phyloP scores from a whole-genome alignment of 2,797 vertebrate species.

The Diplodus sargus region DNA sequence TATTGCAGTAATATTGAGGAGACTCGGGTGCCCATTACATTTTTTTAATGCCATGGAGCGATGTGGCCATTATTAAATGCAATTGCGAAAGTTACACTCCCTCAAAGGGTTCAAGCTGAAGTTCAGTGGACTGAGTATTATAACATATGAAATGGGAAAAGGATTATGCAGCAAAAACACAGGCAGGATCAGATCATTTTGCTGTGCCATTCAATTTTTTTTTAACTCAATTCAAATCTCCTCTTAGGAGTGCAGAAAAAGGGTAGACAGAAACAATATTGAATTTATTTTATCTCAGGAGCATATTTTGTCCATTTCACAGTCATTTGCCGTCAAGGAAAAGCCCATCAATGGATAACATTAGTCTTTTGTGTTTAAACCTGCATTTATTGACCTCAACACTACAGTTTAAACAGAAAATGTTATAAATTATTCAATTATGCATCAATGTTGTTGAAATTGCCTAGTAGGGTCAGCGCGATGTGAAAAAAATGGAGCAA shows the following conservation, averaged over 20 bases:
- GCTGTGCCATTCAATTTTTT: background rate
- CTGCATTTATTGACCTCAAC: constrained; percentile 29
- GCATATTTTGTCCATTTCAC: constrained; percentile 24
- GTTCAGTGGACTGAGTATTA: constrained; percentile 3
- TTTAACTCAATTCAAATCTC: constrained; percentile 1
- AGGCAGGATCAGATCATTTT: constrained; percentile 4
- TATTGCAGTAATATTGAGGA: constrained; percentile 53
- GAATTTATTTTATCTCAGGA: constrained; percentile 22
- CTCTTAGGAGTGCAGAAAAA: constrained; percentile 19
- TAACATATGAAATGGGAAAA: constrained; percentile 4
- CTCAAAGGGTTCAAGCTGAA: constrained; percentile 27
- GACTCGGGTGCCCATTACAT: constrained; percentile 31
- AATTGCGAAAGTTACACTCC: constrained; percentile 30
- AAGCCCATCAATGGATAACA: constrained; percentile 13
- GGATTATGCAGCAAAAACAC: constrained; percentile 1
- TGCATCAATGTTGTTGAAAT: constrained; percentile 15
- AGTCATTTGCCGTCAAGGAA: constrained; percentile 1
- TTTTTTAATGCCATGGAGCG: constrained; percentile 57
- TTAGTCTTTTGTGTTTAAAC: constrained; percentile 5
- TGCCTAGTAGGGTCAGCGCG: constrained; percentile 21
- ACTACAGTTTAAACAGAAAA: constrained; percentile 3
- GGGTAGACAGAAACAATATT: constrained; percentile 3
- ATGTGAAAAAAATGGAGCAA: constrained; percentile 8
- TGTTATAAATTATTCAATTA: constrained; percentile 27
- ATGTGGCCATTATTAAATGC: constrained; percentile 43